These are phyloP conservation scores for Danaus chrysippus DNA, from an alignment of 2,888 invertebrate genomes.

Conservation along the genomic window DNA sequence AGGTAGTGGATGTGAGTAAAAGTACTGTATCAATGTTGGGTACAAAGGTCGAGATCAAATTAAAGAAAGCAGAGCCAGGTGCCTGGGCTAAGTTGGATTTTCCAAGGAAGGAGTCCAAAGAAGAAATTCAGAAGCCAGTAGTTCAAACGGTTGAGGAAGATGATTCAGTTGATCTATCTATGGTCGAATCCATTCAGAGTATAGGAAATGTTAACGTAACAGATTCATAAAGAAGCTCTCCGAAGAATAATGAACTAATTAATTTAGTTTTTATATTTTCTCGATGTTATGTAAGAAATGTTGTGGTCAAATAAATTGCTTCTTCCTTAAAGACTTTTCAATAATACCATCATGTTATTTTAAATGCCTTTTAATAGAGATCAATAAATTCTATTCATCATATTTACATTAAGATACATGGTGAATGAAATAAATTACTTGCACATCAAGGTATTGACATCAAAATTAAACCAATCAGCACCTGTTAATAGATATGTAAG, in stretches of 20 bases:
- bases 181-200: slow-evolving; percentile 77
- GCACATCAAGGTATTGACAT: slow-evolving; percentile 1
- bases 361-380: not conserved
- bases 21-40: slow-evolving; percentile 89
- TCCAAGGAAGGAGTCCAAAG: slow-evolving; percentile 60
- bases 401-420: slow-evolving; percentile 14
- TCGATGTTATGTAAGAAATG: not conserved
- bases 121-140: slow-evolving; percentile 38
- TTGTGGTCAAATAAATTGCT: not conserved
- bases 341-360: not conserved
- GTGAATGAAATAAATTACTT: slow-evolving; percentile 1
- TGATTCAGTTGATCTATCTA: slow-evolving; percentile 87
- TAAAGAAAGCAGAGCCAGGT: slow-evolving; percentile 91
- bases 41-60: slow-evolving; percentile 94
- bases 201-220: slow-evolving; percentile 67
- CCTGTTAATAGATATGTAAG: slow-evolving; percentile 26
- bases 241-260: not conserved
- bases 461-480: slow-evolving; percentile 23
- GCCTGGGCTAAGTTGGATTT: slow-evolving; percentile 89
- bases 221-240: slow-evolving; percentile 36
- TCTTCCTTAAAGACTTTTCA: not conserved
- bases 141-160: slow-evolving; percentile 45
- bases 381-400: slow-evolving; percentile 15
- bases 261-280: slow-evolving; percentile 3
- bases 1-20: slow-evolving; percentile 87